Percentiles rank a stretch among this genome's conserved stretches.
phyloP scores from a whole-genome alignment of 2,113 vertebrate genomes.

The Brienomyrus brachyistius region DNA sequence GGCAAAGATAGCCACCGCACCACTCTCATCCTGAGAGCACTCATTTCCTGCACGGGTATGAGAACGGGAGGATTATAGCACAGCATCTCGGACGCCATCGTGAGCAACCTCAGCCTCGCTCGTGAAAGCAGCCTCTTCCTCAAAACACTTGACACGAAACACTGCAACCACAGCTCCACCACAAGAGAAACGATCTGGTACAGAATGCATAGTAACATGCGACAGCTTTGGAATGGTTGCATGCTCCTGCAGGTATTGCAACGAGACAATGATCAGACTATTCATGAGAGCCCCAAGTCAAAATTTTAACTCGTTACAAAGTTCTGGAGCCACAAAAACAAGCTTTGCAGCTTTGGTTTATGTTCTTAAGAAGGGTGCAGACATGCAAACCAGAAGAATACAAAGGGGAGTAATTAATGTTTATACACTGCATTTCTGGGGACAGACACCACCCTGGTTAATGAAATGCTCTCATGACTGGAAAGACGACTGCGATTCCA shows the following conservation, averaged over 20 bases:
- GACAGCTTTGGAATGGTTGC: not conserved
- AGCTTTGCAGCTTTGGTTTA: not conserved
- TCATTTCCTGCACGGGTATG: constrained; percentile 39
- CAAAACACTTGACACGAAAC: not conserved
- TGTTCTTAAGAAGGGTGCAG: not conserved
- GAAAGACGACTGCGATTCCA: not conserved
- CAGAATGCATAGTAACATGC: not conserved
- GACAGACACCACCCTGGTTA: not conserved
- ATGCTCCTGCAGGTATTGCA: not conserved
- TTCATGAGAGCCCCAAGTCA: not conserved
- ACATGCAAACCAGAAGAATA: not conserved
- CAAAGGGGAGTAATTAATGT: not conserved
- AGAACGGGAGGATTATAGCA: not conserved
- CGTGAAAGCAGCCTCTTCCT: not conserved
- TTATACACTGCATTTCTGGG: not conserved
- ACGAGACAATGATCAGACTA: not conserved
- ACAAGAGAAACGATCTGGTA: not conserved
- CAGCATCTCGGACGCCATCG: not conserved
- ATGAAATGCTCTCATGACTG: not conserved
- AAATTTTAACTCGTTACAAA: not conserved
- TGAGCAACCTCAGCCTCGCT: too few species aligned
- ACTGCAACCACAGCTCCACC: not conserved
- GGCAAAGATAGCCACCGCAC: constrained; percentile 50
- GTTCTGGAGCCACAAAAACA: not conserved
- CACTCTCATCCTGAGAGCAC: constrained; percentile 50